Evolutionary conservation across 2,888 invertebrate species (phyloP).

Genomic region (Bembecia ichneumoniformis): DNA sequence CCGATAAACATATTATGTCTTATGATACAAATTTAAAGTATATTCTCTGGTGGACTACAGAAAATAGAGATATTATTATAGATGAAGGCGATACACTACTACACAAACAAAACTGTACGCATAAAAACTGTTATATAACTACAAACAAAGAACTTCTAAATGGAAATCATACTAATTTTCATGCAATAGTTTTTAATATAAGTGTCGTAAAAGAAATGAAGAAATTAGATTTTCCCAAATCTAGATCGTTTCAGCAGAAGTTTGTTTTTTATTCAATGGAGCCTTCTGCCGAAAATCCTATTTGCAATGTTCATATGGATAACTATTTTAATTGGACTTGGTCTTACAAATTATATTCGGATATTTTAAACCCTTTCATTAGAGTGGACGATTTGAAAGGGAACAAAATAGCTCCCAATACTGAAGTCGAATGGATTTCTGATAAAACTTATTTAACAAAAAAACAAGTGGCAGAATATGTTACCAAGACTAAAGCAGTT

Average conservation of each 20-base stretch:
- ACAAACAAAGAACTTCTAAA: conserved; percentile 28
- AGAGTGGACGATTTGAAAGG: conserved; percentile 36
- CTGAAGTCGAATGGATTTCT: conserved; percentile 25
- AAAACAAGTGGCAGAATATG: conserved; percentile 18
- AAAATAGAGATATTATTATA: conserved; percentile 4
- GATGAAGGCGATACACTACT: conserved; percentile 32
- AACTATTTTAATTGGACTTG: conserved; percentile 61
- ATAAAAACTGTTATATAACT: conserved; percentile 45
- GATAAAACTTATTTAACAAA: conserved; percentile 4
- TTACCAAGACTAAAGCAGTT: conserved; percentile 15
- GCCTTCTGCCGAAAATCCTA: conserved; percentile 30
- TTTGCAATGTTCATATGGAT: conserved; percentile 36
- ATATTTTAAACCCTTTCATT: conserved; percentile 47
- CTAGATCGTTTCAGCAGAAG: conserved; percentile 36
- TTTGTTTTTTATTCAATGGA: conserved; percentile 44
- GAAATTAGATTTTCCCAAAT: conserved; percentile 21
- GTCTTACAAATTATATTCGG: conserved; percentile 52
- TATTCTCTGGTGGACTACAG: conserved; percentile 19
- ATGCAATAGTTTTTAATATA: conserved; percentile 45
- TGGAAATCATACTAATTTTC: conserved; percentile 33
- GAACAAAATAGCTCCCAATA: conserved; percentile 31
- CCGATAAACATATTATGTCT: background rate
- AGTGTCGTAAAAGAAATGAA: conserved; percentile 21
- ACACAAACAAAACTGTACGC: conserved; percentile 29
- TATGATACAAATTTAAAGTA: conserved; percentile 23